Base-by-base conservation (phyloP, 2,113 vertebrate species). In the Eudorcas thomsonii region DNA sequence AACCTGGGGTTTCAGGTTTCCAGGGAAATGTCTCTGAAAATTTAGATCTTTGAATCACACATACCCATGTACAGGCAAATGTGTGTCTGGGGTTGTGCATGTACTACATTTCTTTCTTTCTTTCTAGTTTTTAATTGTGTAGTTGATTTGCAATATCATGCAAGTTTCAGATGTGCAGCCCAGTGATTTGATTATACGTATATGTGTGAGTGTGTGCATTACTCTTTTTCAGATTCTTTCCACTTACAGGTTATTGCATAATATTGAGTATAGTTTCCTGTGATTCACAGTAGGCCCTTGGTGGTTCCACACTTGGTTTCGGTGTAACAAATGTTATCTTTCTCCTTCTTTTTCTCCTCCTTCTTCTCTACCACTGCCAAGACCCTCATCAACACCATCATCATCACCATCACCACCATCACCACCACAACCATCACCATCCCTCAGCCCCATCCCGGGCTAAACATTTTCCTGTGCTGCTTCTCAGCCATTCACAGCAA, bases 1-100 rank as follows among this genome's bases (percentile, higher is more conserved):
- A 0, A 28, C 96, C 97, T 91, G 92, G 71, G 6, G 97, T 97
- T 98, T 98, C 95, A 91, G 91, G 91, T 97, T 97, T 93, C 93
- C 48, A 48, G 60, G 80, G 54, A 87, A 88, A 36, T 17, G 36
- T 88, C 45, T 96, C 60, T 80, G 67, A 83, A 89, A 87, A 77
- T 57, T 9, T 23, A 93, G 71, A 23, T 43, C 80, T 91, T 54
- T 80, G 77, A 92, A 21, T 54, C 62, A 33, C 39, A 85, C 8
- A 7, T 1, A 15, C 5, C 21, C 54, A 3, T 15, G 15, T 28
- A 15, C 2, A 15, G 77, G 52, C 86, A 48, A 5, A 9, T n/a
- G 1, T 0, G n/a, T 62, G 57, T 92, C 82, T 10, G 26, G 39
- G 14, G 45, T 26, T 28, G 16, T 17, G 30, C 60, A 17, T 3